Conservation (phyloP, 2,797 vertebrate genomes). For the Siniperca undulata region DNA sequence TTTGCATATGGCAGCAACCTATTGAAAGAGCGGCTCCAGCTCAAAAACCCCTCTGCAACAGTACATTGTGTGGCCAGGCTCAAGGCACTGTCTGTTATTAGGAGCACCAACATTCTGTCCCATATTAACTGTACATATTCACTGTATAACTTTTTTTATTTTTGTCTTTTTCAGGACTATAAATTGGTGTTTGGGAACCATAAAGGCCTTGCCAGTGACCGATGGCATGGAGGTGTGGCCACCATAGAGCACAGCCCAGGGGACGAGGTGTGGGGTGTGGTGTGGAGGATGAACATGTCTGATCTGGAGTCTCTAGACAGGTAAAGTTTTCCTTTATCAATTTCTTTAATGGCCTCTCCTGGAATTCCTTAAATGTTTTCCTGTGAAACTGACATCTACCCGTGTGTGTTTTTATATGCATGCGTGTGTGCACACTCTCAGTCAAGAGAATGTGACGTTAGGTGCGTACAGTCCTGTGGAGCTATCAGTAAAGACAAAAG, state of each 20-base stretch:
- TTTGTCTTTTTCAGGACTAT: conserved; percentile 85
- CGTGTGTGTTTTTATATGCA: conserved; percentile 12
- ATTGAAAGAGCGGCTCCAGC: conserved; percentile 82
- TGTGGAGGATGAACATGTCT: conserved; percentile 90
- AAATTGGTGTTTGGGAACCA: conserved; percentile 92
- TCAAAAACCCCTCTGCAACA: conserved; percentile 82
- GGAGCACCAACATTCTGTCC: rapidly evolving
- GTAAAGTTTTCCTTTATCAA: conserved; percentile 69
- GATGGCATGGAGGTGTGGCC: conserved; percentile 94
- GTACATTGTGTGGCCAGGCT: conserved; percentile 80
- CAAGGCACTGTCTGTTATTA: conserved; percentile 65
- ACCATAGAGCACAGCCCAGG: conserved; percentile 89
- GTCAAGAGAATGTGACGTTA: conserved; percentile 91
- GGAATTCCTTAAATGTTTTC: not conserved
- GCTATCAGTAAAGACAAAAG: conserved; percentile 83
- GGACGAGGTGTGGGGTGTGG: conserved; percentile 93
- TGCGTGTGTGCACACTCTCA: conserved; percentile 63
- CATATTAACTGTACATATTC: not conserved
- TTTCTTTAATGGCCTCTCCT: not conserved
- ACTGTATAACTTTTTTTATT: not conserved
- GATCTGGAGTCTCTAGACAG: conserved; percentile 91
- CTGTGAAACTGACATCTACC: conserved; percentile 19
- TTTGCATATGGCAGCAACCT: conserved; percentile 86
- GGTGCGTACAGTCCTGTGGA: conserved; percentile 90
- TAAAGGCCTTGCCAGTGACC: conserved; percentile 86